These are phyloP conservation scores for Cyclura pinguis DNA, from an alignment of 2,797 vertebrate genomes.

Conservation along the genomic window DNA sequence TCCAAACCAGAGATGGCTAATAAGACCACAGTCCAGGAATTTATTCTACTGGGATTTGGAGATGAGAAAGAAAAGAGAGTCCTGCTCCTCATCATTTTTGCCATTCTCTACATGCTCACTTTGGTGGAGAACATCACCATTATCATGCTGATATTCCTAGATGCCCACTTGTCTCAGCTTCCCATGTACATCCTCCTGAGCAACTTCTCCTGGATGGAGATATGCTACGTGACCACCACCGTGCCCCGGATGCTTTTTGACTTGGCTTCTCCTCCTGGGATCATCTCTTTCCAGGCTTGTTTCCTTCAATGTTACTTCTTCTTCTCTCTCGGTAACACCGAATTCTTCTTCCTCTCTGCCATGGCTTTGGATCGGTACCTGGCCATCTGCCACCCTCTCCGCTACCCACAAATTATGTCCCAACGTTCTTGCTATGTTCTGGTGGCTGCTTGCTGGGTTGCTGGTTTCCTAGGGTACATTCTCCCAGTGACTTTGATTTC, in stretches of 20 bases:
- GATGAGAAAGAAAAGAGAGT: no score
- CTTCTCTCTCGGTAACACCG: slow-evolving; percentile 1
- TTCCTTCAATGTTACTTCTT: slow-evolving; percentile 2
- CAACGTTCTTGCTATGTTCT: slow-evolving; percentile 45
- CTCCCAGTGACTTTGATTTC: slow-evolving; percentile 55
- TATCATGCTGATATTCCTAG: no score
- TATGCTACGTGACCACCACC: neutral
- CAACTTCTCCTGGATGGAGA: neutral
- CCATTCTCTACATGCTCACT: no score
- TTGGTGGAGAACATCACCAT: no score
- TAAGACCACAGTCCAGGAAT: slow-evolving; percentile 32
- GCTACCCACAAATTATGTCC: slow-evolving; percentile 36
- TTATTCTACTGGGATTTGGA: slow-evolving; percentile 4
- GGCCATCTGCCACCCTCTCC: neutral
- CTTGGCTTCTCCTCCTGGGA: neutral
- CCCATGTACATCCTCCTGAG: no score
- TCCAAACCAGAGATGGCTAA: neutral
- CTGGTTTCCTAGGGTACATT: slow-evolving; percentile 67
- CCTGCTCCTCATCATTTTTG: no score
- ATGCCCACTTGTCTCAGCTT: no score
- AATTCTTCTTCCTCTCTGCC: neutral
- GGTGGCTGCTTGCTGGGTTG: slow-evolving; percentile 63
- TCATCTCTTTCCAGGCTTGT: slow-evolving; percentile 5
- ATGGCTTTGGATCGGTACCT: no score
- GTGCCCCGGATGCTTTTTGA: neutral